Conservation (phyloP, 2,797 vertebrate species). For the Crypturellus tataupa region DNA sequence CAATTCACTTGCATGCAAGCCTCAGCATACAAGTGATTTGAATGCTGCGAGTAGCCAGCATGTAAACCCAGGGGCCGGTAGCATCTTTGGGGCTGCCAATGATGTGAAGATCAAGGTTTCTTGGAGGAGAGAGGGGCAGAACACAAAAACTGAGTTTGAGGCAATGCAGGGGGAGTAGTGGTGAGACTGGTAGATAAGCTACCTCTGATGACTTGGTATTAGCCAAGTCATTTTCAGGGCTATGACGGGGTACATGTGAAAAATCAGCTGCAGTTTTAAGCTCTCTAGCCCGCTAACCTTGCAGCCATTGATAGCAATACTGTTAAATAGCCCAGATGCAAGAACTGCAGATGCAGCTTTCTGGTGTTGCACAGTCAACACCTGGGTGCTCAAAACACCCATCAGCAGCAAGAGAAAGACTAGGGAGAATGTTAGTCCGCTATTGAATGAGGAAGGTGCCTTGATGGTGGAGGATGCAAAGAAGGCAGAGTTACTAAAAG, state of each 20-base stretch:
- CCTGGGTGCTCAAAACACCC: neutral
- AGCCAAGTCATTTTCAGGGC: neutral
- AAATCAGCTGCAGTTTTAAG: neutral
- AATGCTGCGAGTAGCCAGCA: neutral
- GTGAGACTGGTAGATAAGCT: neutral
- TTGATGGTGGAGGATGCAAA: no score
- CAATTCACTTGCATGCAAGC: accelerated
- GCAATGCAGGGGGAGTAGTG: neutral
- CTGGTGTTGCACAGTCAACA: neutral
- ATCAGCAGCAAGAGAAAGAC: no score
- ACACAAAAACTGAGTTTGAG: neutral
- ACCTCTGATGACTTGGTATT: neutral
- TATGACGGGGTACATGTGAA: neutral
- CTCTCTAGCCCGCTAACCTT: neutral
- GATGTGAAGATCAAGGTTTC: neutral
- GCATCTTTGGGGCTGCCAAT: neutral
- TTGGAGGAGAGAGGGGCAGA: neutral
- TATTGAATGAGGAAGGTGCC: no score
- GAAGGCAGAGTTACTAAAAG: no score
- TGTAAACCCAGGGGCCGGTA: neutral
- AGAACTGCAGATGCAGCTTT: neutral
- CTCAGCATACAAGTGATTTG: neutral
- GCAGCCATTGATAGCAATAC: neutral
- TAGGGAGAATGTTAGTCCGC: no score
- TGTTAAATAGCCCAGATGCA: neutral